These are phyloP conservation scores for Sminthurinus signatus DNA, from an alignment of 1,140 invertebrate species.

Conservation along the genomic window DNA sequence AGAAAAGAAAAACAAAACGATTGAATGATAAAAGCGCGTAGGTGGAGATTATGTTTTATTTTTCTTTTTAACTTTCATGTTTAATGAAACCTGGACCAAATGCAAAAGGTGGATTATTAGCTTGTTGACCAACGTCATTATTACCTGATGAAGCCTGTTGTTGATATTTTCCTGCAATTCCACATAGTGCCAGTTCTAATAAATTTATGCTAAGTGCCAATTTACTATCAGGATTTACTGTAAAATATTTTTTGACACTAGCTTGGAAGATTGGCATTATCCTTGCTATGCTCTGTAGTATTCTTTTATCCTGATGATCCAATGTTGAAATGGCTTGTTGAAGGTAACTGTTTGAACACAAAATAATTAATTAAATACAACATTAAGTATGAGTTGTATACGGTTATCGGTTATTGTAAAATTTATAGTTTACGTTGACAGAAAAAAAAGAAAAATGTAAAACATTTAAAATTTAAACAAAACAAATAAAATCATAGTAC, in stretches of 20 bases:
- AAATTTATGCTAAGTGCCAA: slow-evolving; percentile 23
- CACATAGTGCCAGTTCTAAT: slow-evolving; percentile 36
- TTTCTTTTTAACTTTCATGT: neutral
- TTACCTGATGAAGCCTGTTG: neutral
- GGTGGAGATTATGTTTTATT: neutral
- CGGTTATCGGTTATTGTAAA: too few relatives aligned
- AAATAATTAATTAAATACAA: too few relatives aligned
- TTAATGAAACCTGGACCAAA: slow-evolving; percentile 1
- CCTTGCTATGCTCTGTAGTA: slow-evolving; percentile 25
- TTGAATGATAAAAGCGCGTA: too few relatives aligned
- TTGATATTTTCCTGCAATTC: slow-evolving; percentile 18
- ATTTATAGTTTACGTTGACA: too few relatives aligned
- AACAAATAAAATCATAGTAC: too few relatives aligned
- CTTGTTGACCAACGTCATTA: neutral
- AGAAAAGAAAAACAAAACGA: neutral
- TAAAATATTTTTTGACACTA: slow-evolving; percentile 21
- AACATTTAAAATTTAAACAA: slow-evolving; percentile 4
- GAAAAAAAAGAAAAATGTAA: neutral
- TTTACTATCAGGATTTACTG: slow-evolving; percentile 29
- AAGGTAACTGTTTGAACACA: slow-evolving; percentile 28
- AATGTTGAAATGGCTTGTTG: slow-evolving; percentile 25
- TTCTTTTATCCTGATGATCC: slow-evolving; percentile 20
- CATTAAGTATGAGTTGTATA: too few relatives aligned
- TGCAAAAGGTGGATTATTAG: neutral
- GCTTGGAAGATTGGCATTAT: slow-evolving; percentile 36